These are phyloP conservation scores for Chelonus insularis DNA, from an alignment of 1,140 invertebrate genomes.

Conservation along the genomic window DNA sequence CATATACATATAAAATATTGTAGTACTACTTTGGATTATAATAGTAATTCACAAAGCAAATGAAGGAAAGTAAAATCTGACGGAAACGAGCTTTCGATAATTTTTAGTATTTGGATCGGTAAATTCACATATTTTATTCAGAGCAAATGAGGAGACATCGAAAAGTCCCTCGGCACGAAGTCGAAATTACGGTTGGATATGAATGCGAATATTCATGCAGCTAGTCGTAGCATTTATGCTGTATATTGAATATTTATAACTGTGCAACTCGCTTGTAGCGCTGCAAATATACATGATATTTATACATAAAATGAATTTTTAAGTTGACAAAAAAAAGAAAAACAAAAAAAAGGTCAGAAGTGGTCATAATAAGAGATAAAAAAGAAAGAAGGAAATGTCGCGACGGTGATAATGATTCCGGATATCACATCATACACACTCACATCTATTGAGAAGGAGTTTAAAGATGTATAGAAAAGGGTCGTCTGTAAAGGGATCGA, in stretches of 20 bases:
- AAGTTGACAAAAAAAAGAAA: too few relatives aligned
- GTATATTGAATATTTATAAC: slow-evolving; percentile 35
- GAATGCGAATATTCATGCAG: slow-evolving; percentile 34
- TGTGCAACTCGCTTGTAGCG: slow-evolving; percentile 11
- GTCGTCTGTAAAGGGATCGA: too few relatives aligned
- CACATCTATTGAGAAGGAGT: background rate
- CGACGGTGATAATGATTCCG: background rate
- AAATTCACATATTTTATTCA: slow-evolving; percentile 23
- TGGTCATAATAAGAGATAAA: too few relatives aligned
- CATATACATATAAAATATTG: too few relatives aligned
- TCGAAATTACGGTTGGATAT: slow-evolving; percentile 28
- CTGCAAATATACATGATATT: background rate
- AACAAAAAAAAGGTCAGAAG: too few relatives aligned
- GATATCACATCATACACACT: background rate
- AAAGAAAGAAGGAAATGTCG: background rate
- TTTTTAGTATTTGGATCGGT: background rate
- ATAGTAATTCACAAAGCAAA: too few relatives aligned
- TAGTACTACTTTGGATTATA: too few relatives aligned
- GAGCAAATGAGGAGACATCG: slow-evolving; percentile 22
- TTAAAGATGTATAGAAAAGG: too few relatives aligned
- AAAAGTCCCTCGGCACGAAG: slow-evolving; percentile 20
- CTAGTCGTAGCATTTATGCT: slow-evolving; percentile 24
- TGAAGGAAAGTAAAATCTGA: too few relatives aligned
- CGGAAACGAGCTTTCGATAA: background rate
- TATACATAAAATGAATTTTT: background rate